Evolutionary conservation across 30 jellyfish, hydroid and myxozoan species (phyloP), one percentile per base, ranked within the genome.

Genomic region (Cassiopea andromeda): DNA sequence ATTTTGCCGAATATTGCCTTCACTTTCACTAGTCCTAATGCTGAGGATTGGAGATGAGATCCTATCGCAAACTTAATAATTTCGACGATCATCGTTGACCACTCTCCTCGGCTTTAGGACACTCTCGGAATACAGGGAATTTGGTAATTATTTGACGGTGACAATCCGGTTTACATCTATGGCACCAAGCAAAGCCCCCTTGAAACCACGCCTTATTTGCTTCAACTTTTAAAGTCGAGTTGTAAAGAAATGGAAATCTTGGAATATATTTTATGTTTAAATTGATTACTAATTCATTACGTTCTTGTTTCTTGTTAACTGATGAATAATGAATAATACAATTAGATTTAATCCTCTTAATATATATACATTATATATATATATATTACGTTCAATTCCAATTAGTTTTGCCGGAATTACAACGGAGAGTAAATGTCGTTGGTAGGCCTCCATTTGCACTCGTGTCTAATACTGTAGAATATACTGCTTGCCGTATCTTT

Each of bases 261-360:
- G 84, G 69, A 50, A 69, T 44, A 83, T 83, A 83, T 83, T 83
- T 82, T 83, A 60, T 82, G 91, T 83, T 83, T 83, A 83, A 83
- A 83, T 83, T 83, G 91, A 73, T 38, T 83, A 27, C 54, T 69
- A 69, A 68, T 83, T 83, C 91, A 83, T 83, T 83, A 83, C 91
- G 91, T 83, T 83, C 67, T 83, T 17, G 91, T 72, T 83, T 83
- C 70, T 69, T 57, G 69, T 83, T 69, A 82, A 60, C 77, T 70
- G 84, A 49, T 77, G 73, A 77, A 48, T 48, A 77, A 77, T 19
- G 77, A 69, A 83, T 58, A 60, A 83, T 70, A 83, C 91, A 83
- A 64, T 83, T 83, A 83, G 80, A 83, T 83, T 83, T 82, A 71
- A 83, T 69, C 91, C 69, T 60, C 91, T 83, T 83, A 83, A 83